phyloP scores from a whole-genome alignment of 2,888 invertebrate species.

The Therioaphis trifolii region DNA sequence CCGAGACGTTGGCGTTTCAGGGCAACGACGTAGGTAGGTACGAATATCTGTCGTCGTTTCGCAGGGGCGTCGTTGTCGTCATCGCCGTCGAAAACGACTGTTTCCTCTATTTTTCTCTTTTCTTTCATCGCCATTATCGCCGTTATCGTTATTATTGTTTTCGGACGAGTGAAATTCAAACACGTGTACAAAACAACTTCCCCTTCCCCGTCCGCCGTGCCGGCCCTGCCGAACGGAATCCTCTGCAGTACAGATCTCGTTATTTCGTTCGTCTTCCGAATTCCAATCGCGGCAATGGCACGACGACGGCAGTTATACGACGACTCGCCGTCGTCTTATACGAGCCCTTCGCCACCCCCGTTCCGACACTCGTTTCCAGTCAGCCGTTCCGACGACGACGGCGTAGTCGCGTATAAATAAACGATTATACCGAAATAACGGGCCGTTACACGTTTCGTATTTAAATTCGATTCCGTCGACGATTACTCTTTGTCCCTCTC shows the following conservation, averaged over 20 bases:
- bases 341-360: not conserved
- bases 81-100: not conserved
- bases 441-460: slow-evolving; percentile 57
- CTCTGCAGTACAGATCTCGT: slow-evolving; percentile 6
- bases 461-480: slow-evolving; percentile 60
- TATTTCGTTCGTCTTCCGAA: slow-evolving; percentile 27
- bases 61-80: no score
- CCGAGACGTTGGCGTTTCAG: no score
- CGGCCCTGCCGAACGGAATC: no score
- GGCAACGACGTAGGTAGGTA: no score
- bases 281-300: slow-evolving; percentile 14
- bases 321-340: slow-evolving; percentile 20
- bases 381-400: not conserved
- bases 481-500: slow-evolving; percentile 44
- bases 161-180: not conserved
- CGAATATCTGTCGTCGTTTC: no score
- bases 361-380: not conserved
- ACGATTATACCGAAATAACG: slow-evolving; percentile 53
- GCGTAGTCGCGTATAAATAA: slow-evolving; percentile 50
- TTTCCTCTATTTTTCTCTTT: not conserved
- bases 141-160: not conserved
- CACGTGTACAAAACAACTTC: not conserved
- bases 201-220: no score
- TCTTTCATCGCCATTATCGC: not conserved
- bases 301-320: not conserved